Conservation (phyloP, 1,140 invertebrate genomes). For the Pseudomyrmex flavicornis region DNA sequence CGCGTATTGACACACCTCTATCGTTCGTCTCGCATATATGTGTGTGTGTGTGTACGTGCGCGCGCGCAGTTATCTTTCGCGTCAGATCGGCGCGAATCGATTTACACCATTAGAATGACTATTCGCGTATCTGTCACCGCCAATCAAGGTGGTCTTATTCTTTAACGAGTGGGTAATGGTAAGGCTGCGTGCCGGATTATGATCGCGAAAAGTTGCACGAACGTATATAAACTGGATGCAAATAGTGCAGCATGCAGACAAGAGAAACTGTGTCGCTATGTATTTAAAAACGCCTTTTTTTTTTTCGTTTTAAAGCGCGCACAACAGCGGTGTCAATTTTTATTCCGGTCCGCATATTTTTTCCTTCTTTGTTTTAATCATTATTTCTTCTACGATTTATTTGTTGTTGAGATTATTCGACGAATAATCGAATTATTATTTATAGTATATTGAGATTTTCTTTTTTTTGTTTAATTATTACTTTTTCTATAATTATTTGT, state of each 20-base stretch:
- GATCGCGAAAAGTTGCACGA: slow-evolving; percentile 58
- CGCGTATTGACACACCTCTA: slow-evolving; percentile 61
- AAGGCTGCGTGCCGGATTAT: slow-evolving; percentile 45
- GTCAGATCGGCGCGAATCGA: slow-evolving; percentile 42
- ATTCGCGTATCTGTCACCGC: slow-evolving; percentile 52
- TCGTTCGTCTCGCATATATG: slow-evolving; percentile 1
- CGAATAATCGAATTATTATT: too few relatives aligned
- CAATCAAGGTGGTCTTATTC: slow-evolving; percentile 56
- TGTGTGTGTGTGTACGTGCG: neutral
- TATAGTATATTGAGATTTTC: too few relatives aligned
- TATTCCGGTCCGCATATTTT: too few relatives aligned
- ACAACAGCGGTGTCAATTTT: too few relatives aligned
- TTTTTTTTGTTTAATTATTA: too few relatives aligned
- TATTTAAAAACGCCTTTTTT: neutral
- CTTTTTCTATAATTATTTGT: too few relatives aligned
- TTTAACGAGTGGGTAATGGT: slow-evolving; percentile 10
- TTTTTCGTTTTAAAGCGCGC: too few relatives aligned
- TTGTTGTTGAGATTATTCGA: too few relatives aligned
- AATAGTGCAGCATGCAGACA: neutral
- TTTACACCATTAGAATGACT: slow-evolving; percentile 51
- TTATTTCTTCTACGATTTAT: too few relatives aligned
- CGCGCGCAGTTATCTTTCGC: slow-evolving; percentile 49
- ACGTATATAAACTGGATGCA: slow-evolving; percentile 26
- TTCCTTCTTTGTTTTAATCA: too few relatives aligned
- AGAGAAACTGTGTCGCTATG: neutral